These are phyloP conservation scores for Hystrix brachyura DNA, from an alignment of 2,113 vertebrate genomes.

Conservation along the genomic window DNA sequence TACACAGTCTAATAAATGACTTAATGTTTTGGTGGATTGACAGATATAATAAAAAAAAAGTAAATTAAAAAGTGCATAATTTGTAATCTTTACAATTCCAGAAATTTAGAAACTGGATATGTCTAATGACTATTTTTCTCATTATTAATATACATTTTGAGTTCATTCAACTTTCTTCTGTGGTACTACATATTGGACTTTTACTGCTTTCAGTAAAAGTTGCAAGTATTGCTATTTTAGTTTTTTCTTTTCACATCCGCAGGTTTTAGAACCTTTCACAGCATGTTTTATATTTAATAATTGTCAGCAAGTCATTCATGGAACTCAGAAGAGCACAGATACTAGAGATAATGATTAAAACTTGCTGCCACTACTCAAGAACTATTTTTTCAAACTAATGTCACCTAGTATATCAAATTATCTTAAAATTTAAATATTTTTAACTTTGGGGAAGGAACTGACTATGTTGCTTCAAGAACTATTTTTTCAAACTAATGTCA, in stretches of 20 bases:
- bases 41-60: neutral
- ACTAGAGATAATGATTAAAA: neutral
- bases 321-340: neutral
- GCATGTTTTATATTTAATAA: neutral
- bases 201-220: neutral
- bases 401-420: neutral
- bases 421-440: conserved; percentile 18
- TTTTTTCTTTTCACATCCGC: neutral
- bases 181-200: neutral
- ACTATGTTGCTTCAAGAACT: neutral
- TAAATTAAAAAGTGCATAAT: neutral
- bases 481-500: neutral
- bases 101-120: conserved; percentile 15
- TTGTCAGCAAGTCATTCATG: neutral
- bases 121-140: neutral
- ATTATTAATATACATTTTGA: conserved; percentile 6
- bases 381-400: neutral
- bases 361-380: neutral
- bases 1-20: neutral
- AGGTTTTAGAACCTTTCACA: neutral
- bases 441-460: neutral
- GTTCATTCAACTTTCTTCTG: neutral
- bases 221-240: neutral
- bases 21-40: conserved; percentile 53
- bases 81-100: neutral